Evolutionary conservation across 2,797 vertebrate species (phyloP).

Genomic region (Orestias chungarensis): DNA sequence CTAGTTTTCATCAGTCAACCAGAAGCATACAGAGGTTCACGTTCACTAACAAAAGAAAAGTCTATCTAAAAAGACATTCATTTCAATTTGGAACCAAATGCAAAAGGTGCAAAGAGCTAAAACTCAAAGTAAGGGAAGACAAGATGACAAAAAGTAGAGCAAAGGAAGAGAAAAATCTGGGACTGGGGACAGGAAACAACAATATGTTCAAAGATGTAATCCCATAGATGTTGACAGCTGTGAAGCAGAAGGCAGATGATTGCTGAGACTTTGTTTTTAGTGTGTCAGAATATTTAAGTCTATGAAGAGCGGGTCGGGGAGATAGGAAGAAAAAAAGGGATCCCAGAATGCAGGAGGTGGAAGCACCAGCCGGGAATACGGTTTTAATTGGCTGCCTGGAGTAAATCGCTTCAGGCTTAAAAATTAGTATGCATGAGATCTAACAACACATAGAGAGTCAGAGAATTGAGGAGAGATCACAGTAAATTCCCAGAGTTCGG

Average conservation of each 20-base stretch:
- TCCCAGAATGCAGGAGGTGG: slow-evolving; percentile 71
- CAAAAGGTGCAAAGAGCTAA: slow-evolving; percentile 13
- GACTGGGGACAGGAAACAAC: slow-evolving; percentile 35
- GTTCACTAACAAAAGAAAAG: not conserved
- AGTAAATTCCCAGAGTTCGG: slow-evolving; percentile 57
- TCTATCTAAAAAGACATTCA: not conserved
- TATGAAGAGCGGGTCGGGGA: slow-evolving; percentile 34
- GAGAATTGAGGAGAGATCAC: slow-evolving; percentile 58
- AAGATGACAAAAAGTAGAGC: slow-evolving; percentile 41
- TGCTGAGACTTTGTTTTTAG: slow-evolving; percentile 45
- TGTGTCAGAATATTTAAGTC: slow-evolving; percentile 38
- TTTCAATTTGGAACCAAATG: slow-evolving; percentile 24
- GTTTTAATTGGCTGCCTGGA: slow-evolving; percentile 83
- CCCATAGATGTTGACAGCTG: slow-evolving; percentile 67
- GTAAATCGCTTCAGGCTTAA: slow-evolving; percentile 74
- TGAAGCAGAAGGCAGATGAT: slow-evolving; percentile 61
- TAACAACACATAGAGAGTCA: slow-evolving; percentile 44
- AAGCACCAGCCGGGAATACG: slow-evolving; percentile 64
- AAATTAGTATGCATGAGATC: slow-evolving; percentile 78
- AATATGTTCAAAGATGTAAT: slow-evolving; percentile 40
- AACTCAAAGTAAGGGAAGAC: slow-evolving; percentile 15
- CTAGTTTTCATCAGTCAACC: not conserved
- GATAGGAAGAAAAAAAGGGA: slow-evolving; percentile 65
- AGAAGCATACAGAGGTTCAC: not conserved
- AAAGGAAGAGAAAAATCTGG: slow-evolving; percentile 27